Base-by-base conservation (phyloP, 2,797 vertebrate species). In the Lacerta agilis region DNA sequence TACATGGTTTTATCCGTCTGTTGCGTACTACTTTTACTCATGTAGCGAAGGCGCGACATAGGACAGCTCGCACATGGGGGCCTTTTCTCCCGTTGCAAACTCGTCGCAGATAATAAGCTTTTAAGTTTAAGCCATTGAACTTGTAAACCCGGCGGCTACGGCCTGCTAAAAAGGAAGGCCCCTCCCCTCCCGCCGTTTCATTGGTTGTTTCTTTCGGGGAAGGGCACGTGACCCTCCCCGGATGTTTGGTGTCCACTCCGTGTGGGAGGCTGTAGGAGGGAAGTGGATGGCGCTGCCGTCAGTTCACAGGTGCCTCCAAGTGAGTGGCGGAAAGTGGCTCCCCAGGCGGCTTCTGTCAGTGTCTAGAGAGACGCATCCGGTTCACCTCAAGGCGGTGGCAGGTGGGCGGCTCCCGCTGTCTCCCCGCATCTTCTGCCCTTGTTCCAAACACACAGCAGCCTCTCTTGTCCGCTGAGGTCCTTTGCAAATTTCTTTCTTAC, bases 281-380 rank as follows among this genome's bases (percentile, higher is more conserved):
- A 79, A 8, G 78, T 10, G 33, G 58, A 81, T 85, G 88, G 83
- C 83, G 0, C 15, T 92, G 82, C 92, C 92, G 0, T 13, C 90
- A 1, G 2, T 92, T 15, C 91, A 93, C 79, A 88, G 13, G 64
- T 93, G 92, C 61, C 27, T 92, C 9, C 88, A 88, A 90, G 93
- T 94, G 92, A 94, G 93, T 93, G 85, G 1, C 4, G 1, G 15
- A 41, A 3, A 15, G 82, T 1, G 17, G 25, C 13, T 36, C 20
- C 2, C 3, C 3, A 15, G 17, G 43, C 18, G 15, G 5, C 73
- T 17, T 17, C 20, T 41, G 36, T 20, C 33, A 0, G n/a, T 27
- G 13, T 55, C 13, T 4, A 23, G 29, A 5, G 3, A 61, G 36
- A 11, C 1, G 29, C 45, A 23, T 18, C 11, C 3, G 29, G 7